A percentile compares a stretch with the other conserved stretches of the same genome.
These are phyloP conservation scores for Centroberyx gerrardi DNA, from an alignment of 2,797 vertebrate species.

Conservation along the genomic window DNA sequence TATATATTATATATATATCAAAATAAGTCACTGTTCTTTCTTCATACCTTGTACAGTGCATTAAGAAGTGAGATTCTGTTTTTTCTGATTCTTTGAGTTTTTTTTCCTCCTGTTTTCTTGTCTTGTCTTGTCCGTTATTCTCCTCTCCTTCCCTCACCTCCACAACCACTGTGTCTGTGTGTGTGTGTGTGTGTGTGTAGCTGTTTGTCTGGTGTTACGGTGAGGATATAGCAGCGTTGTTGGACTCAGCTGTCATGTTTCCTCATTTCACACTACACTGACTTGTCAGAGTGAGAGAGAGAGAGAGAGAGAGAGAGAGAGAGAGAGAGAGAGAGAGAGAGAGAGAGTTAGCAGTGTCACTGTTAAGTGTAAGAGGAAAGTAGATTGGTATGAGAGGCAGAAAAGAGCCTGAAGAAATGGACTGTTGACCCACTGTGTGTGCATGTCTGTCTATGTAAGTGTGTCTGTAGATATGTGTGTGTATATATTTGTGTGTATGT, in stretches of 20 bases:
- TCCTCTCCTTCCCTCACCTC: too few species aligned
- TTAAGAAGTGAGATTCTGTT: too few species aligned
- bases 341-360: neutral
- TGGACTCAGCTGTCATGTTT: slow-evolving; percentile 62
- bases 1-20: too few species aligned
- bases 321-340: slow-evolving; percentile 15
- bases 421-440: slow-evolving; percentile 27
- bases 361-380: slow-evolving; percentile 37
- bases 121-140: too few species aligned
- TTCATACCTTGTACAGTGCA: too few species aligned
- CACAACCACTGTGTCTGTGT: neutral
- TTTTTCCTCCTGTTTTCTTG: too few species aligned
- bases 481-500: neutral
- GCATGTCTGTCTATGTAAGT: neutral
- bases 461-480: neutral
- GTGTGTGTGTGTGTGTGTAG: slow-evolving; percentile 8
- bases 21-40: too few species aligned
- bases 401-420: slow-evolving; percentile 17
- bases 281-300: slow-evolving; percentile 20
- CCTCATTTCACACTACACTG: slow-evolving; percentile 62
- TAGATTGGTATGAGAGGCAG: slow-evolving; percentile 42
- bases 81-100: too few species aligned
- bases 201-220: neutral
- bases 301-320: neutral
- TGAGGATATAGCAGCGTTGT: slow-evolving; percentile 2